Conservation (phyloP, 1,140 invertebrate genomes). For the Cataglyphis hispanica region DNA sequence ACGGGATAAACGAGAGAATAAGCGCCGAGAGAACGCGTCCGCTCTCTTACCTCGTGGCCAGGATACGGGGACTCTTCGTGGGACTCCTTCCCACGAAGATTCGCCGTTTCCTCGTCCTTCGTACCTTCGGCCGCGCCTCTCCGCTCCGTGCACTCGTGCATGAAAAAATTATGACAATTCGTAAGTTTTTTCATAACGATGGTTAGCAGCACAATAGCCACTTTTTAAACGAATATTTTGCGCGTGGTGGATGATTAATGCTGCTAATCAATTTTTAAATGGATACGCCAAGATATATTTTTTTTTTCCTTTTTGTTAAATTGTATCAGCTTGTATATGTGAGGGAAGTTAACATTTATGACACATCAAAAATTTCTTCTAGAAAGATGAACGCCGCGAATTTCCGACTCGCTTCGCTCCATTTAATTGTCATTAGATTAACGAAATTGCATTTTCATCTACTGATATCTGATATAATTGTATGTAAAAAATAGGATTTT, state of each 20-base stretch:
- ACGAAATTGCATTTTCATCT: background rate
- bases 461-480: constrained; percentile 7
- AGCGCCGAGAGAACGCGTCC: constrained; percentile 39
- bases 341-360: background rate
- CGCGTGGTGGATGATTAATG: background rate
- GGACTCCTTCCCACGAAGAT: background rate
- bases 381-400: background rate
- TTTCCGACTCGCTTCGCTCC: background rate
- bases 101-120: constrained; percentile 8
- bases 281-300: background rate
- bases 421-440: background rate
- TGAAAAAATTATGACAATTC: constrained; percentile 18
- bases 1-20: constrained; percentile 41
- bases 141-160: background rate
- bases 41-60: background rate
- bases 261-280: background rate
- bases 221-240: background rate
- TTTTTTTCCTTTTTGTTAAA: background rate
- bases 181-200: background rate
- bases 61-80: constrained; percentile 1
- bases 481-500: constrained; percentile 2
- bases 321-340: background rate
- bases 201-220: background rate
- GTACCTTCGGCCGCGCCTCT: constrained; percentile 7
- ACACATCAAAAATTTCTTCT: background rate